Conservation (phyloP, 1,140 invertebrate genomes). For the Pseudomyrmex sp. region DNA sequence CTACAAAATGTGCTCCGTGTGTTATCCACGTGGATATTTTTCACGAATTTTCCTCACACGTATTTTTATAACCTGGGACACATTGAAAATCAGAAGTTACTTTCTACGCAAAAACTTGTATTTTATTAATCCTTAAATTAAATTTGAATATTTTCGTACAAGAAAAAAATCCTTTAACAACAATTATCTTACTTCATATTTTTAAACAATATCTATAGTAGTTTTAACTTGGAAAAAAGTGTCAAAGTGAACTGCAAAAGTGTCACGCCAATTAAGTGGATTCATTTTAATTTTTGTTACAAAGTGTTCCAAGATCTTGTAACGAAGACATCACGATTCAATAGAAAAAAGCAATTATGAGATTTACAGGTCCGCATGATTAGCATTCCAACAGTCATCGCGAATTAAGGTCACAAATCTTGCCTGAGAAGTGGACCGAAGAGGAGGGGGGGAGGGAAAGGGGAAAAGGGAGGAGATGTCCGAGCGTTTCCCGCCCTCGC, state of each 20-base stretch:
- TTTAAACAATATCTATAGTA: too few species aligned
- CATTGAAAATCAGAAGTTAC: constrained; percentile 31
- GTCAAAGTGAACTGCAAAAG: too few species aligned
- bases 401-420: constrained; percentile 19
- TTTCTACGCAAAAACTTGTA: neutral
- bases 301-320: neutral
- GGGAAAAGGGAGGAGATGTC: too few species aligned
- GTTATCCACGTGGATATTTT: constrained; percentile 23
- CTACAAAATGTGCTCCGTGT: constrained; percentile 17
- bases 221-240: too few species aligned
- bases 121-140: neutral
- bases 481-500: neutral
- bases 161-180: neutral
- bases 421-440: neutral
- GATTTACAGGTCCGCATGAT: constrained; percentile 10
- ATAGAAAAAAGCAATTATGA: neutral
- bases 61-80: constrained; percentile 21
- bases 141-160: too few species aligned
- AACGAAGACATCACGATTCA: neutral
- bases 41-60: constrained; percentile 26
- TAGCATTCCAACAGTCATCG: constrained; percentile 5
- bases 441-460: too few species aligned
- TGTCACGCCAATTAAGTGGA: neutral
- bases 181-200: too few species aligned
- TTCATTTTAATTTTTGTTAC: neutral